phyloP scores from a whole-genome alignment of 2,797 vertebrate genomes.

The Neosalanx taihuensis region DNA sequence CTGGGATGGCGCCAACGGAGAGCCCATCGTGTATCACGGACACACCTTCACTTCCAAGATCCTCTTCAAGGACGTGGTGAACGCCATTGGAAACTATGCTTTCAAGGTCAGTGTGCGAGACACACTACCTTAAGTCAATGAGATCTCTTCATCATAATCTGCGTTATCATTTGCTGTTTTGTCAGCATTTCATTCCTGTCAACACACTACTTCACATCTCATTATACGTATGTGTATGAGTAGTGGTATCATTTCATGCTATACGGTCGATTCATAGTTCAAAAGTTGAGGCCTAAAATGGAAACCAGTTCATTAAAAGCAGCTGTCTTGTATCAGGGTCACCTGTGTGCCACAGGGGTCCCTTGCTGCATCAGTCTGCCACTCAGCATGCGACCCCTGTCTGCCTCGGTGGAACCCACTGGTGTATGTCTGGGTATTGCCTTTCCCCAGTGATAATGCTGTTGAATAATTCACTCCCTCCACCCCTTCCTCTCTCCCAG shows the following conservation, averaged over 20 bases:
- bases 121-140: background rate
- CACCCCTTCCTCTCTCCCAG: constrained; percentile 54
- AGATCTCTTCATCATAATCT: background rate
- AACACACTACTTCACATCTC: constrained; percentile 25
- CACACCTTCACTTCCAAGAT: constrained; percentile 94
- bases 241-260: constrained; percentile 21
- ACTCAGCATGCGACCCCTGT: constrained; percentile 29
- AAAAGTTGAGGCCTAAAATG: constrained; percentile 3
- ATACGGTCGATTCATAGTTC: background rate
- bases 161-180: background rate
- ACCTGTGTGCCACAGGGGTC: constrained; percentile 16
- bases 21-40: constrained; percentile 91
- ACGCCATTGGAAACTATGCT: constrained; percentile 83
- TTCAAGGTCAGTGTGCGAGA: constrained; percentile 72
- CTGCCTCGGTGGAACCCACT: constrained; percentile 32
- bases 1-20: constrained; percentile 90
- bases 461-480: constrained; percentile 48
- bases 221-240: constrained; percentile 46
- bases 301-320: background rate
- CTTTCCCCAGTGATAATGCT: constrained; percentile 50
- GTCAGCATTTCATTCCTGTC: background rate
- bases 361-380: constrained; percentile 21
- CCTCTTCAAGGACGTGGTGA: constrained; percentile 88
- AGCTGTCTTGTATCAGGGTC: constrained; percentile 21
- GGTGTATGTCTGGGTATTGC: constrained; percentile 44